These are phyloP conservation scores for Caretta caretta DNA, from an alignment of 2,113 vertebrate genomes.

Conservation along the genomic window DNA sequence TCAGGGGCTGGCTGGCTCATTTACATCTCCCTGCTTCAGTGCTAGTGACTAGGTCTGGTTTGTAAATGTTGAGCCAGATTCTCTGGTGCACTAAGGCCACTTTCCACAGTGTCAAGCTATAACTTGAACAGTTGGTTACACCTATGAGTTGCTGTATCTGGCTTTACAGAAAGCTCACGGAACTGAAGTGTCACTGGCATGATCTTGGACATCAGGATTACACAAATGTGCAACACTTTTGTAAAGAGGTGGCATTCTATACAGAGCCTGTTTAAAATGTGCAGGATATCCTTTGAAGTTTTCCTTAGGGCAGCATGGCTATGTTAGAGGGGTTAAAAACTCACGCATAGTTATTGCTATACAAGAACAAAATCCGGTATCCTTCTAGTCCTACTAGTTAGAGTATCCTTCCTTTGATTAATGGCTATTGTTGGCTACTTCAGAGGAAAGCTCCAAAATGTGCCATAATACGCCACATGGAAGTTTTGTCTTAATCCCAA, in stretches of 20 bases:
- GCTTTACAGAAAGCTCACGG: not conserved
- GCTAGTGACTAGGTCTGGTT: not conserved
- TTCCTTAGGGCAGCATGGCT: rapidly evolving
- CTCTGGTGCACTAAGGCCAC: not conserved
- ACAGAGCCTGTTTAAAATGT: not conserved
- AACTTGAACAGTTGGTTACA: not conserved
- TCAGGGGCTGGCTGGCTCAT: not conserved
- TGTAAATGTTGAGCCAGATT: not conserved
- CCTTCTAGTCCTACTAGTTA: not conserved
- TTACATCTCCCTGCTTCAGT: not conserved
- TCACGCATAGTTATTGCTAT: not conserved
- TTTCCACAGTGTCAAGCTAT: not conserved
- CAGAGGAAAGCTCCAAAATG: not conserved
- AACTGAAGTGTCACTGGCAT: not conserved
- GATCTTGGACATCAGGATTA: not conserved
- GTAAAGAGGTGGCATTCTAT: not conserved
- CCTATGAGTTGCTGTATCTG: not conserved
- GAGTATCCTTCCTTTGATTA: not conserved
- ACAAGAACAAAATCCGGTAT: not conserved
- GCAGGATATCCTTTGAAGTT: not conserved
- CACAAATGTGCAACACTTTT: rapidly evolving
- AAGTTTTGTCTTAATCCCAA: not conserved
- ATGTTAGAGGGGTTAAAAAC: not conserved
- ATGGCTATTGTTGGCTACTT: rapidly evolving
- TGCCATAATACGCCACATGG: not conserved